Evolutionary conservation across 2,797 vertebrate species (phyloP), one percentile per base, ranked within the genome.

Genomic region (Pangasius krempfi): DNA sequence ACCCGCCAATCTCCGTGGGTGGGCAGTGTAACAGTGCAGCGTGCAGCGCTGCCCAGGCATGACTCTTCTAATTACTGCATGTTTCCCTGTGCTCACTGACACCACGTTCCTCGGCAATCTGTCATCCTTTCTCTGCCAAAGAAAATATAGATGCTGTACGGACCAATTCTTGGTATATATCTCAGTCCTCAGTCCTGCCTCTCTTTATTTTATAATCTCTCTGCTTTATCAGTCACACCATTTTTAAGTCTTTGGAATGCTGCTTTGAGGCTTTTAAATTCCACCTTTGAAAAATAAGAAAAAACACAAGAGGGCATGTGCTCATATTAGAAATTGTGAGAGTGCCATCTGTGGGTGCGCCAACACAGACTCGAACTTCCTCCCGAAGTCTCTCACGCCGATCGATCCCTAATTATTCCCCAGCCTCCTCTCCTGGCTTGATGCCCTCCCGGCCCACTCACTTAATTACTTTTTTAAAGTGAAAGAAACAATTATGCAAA

Each of bases 401-500:
- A 95, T 96, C 95, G 95, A 94, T 94, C 92, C 92, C 68, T 93
- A 91, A 94, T 94, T 93, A 93, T 93, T 94, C 93, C 93, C 94
- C 86, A 30, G 89, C 85, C 93, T 93, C 90, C 88, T 88, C 79
- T 84, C 66, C 88, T 92, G 92, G 91, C 92, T 84, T 70, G 30
- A 75, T 85, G 85, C 89, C 90, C 90, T 84, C 70, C 58, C 81
- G 50, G 89, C 89, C 91, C 89, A 88, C 91, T 88, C 92, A 90
- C 89, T 89, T 93, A 94, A 95, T 92, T 93, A 94, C 94, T 95
- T 94, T 93, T 94, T 90, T 92, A 91, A 94, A 89, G 93, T 88
- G 93, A 92, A 92, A 93, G 93, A 95, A 96, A 96, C 92, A 95
- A 95, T 96, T 94, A 95, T 92, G 93, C 93, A 87, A 94, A 94